Evolutionary conservation across 2,797 vertebrate genomes (phyloP).

Genomic region (Pteropus rufus): DNA sequence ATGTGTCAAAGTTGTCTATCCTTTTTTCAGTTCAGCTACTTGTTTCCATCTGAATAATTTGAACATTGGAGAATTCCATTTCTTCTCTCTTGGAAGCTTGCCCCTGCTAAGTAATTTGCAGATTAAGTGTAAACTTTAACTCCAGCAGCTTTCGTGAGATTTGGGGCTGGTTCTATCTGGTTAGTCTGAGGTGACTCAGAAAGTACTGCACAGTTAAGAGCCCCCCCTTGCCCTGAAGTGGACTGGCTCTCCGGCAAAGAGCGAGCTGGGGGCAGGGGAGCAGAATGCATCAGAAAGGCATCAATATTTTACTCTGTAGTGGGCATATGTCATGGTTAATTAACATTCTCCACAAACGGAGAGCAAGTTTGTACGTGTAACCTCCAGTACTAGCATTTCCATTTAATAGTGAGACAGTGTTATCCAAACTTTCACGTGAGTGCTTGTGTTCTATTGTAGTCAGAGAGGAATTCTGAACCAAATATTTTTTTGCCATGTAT

Average conservation of each 20-base stretch:
- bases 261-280: neutral
- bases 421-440: neutral
- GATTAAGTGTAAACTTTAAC: constrained; percentile 90
- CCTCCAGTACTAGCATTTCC: neutral
- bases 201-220: constrained; percentile 56
- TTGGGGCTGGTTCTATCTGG: constrained; percentile 92
- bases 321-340: neutral
- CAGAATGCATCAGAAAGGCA: neutral
- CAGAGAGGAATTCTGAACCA: neutral
- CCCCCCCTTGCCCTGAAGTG: constrained; percentile 28
- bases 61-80: neutral
- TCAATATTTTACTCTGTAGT: neutral
- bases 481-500: neutral
- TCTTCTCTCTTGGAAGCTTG: neutral
- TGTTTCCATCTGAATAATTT: constrained; percentile 1
- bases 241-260: neutral
- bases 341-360: neutral
- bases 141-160: constrained; percentile 79
- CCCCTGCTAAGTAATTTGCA: constrained; percentile 77
- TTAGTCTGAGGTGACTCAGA: constrained; percentile 87
- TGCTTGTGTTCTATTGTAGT: neutral
- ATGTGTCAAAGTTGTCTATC: neutral
- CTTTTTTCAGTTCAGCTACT: neutral
- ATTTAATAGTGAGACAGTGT: neutral
- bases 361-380: neutral